These are phyloP conservation scores for Flexamia atlantica DNA, from an alignment of 2,888 invertebrate species.

Conservation along the genomic window DNA sequence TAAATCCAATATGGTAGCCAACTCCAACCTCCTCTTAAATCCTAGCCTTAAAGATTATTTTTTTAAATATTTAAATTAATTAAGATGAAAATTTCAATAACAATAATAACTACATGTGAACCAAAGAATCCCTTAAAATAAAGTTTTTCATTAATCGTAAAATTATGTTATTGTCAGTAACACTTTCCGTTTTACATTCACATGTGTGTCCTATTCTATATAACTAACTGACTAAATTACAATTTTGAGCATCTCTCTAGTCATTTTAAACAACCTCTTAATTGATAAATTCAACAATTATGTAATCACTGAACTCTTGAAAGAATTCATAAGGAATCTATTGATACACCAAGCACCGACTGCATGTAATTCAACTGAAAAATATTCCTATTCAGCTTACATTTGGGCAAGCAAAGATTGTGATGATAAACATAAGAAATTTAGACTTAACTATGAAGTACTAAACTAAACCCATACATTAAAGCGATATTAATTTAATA, in stretches of 20 bases:
- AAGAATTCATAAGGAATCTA: background rate
- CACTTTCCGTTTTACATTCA: background rate
- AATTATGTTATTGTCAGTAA: background rate
- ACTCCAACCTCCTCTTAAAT: too few species aligned
- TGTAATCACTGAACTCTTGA: background rate
- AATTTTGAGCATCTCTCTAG: background rate
- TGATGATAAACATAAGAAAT: background rate
- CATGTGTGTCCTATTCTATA: background rate
- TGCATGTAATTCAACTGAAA: background rate
- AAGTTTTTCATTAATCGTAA: background rate
- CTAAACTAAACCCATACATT: background rate
- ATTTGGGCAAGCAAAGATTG: background rate
- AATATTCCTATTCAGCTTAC: background rate
- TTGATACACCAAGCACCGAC: constrained; percentile 23
- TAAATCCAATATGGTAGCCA: too few species aligned
- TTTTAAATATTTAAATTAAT: too few species aligned
- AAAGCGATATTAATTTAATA: constrained; percentile 6
- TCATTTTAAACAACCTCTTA: background rate
- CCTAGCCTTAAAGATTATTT: too few species aligned
- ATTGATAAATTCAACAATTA: background rate
- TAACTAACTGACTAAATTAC: background rate
- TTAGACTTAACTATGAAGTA: background rate
- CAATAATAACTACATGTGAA: too few species aligned
- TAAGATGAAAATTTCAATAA: too few species aligned
- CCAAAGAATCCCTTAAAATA: too few species aligned